A percentile compares a stretch with the other conserved stretches of the same genome.
Conservation (phyloP, 1,140 invertebrate species). For the Prorops nasuta region DNA sequence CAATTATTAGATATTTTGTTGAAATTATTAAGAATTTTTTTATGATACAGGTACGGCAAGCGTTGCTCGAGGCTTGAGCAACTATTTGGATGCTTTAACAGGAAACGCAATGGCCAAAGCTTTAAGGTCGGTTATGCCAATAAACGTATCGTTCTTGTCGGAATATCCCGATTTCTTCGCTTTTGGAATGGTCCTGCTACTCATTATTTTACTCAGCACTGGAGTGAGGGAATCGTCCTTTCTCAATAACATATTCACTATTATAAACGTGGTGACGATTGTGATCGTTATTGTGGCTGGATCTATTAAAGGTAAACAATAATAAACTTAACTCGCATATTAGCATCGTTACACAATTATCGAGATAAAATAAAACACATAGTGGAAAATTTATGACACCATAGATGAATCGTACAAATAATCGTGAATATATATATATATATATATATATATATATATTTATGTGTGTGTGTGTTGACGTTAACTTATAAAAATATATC, state of each 20-base stretch:
- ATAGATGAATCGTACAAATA: too few species aligned
- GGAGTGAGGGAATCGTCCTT: slow-evolving; percentile 88
- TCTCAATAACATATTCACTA: slow-evolving; percentile 89
- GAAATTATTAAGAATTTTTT: too few species aligned
- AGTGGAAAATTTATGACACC: slow-evolving; percentile 5
- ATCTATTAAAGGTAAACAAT: slow-evolving; percentile 71
- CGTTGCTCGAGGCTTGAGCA: slow-evolving; percentile 87
- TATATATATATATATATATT: too few species aligned
- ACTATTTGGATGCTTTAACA: slow-evolving; percentile 82
- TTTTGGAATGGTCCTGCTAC: slow-evolving; percentile 66
- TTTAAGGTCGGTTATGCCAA: slow-evolving; percentile 68
- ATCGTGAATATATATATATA: too few species aligned
- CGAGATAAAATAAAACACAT: too few species aligned
- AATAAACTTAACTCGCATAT: slow-evolving; percentile 35
- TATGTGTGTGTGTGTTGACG: too few species aligned
- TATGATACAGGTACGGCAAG: slow-evolving; percentile 72
- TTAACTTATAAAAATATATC: too few species aligned
- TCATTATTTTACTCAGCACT: slow-evolving; percentile 69
- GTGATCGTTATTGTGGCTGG: slow-evolving; percentile 80
- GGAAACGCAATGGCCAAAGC: slow-evolving; percentile 70
- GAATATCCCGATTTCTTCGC: slow-evolving; percentile 84
- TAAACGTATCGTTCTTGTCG: slow-evolving; percentile 70
- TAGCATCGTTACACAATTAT: too few species aligned
- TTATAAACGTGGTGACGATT: slow-evolving; percentile 83
- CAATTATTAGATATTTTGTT: too few species aligned